Base-by-base conservation (phyloP, 2,113 vertebrate species). In the Poeciliopsis turrubarensis region DNA sequence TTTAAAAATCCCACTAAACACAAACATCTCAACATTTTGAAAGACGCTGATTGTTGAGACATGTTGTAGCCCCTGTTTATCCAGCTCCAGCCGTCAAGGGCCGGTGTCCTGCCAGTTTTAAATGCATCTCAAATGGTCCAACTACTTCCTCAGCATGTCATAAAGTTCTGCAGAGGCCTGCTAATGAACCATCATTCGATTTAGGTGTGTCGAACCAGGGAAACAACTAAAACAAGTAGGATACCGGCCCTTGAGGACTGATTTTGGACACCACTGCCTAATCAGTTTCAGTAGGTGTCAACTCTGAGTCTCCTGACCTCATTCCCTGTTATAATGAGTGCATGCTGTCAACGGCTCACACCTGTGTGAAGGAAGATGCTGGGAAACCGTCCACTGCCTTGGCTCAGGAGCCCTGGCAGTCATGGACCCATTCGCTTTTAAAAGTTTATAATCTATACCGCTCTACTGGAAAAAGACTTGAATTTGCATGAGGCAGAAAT, bases 391-490 rank as follows among this genome's bases (percentile, higher is more conserved):
- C 75, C 39, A 73, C 29, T 37, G 68, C 65, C 65, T 72, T 0
- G 26, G 67, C 57, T 60, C 68, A 66, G 51, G 62, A 29, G 63
- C 54, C 63, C n/a, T 68, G 26, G 41, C 62, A 41, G 30, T 70
- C 62, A 60, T 44, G 7, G 37, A 2, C 37, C 25, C 41, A 79
- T 81, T 87, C 54, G 80, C 75, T 85, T 84, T 68, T 74, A 77
- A 87, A 86, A 47, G 69, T 68, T 68, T 62, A 66, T 39, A 71
- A 39, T 75, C 75, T 72, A 80, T 77, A n/a, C 66, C 54, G n/a
- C 65, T 84, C 71, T 85, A 39, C 60, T 62, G 80, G 86, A 80
- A 76, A 79, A 83, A 84, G 71, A 83, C 82, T 74, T 82, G 78
- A 70, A 84, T 83, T 83, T 86, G 72, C 63, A 68, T n/a, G 74